Evolutionary conservation across 2,888 invertebrate species (phyloP).

Genomic region (Agrotis exclamationis): DNA sequence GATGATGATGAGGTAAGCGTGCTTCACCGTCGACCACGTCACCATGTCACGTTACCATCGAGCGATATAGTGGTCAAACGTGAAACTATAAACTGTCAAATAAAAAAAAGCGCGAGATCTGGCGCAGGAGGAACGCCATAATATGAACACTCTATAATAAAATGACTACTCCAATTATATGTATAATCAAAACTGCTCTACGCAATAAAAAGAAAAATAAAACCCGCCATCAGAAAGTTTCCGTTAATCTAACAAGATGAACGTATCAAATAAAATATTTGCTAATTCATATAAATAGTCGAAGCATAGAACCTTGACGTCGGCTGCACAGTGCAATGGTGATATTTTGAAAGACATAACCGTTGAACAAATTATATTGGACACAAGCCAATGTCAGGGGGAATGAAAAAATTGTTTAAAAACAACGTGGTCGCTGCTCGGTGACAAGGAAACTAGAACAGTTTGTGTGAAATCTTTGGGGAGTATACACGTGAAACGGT

Average conservation of each 20-base stretch:
- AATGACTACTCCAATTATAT: constrained; percentile 25
- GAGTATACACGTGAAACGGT: constrained; percentile 27
- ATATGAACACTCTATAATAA: neutral
- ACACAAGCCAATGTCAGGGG: constrained; percentile 76
- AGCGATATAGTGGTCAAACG: too few relatives aligned
- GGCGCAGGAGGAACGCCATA: neutral
- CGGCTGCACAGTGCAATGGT: constrained; percentile 78
- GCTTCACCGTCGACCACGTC: too few relatives aligned
- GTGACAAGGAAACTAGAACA: constrained; percentile 52
- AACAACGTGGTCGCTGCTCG: constrained; percentile 45
- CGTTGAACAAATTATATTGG: constrained; percentile 85
- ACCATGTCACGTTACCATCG: too few relatives aligned
- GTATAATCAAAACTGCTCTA: constrained; percentile 44
- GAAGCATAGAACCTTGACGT: constrained; percentile 76
- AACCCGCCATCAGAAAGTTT: constrained; percentile 24
- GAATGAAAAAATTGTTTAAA: constrained; percentile 63
- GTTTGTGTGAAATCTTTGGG: constrained; percentile 25
- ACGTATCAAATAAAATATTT: constrained; percentile 58
- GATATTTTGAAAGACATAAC: constrained; percentile 83
- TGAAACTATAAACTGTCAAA: too few relatives aligned
- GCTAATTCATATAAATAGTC: constrained; percentile 67
- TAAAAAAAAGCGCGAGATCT: too few relatives aligned
- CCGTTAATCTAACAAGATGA: constrained; percentile 51
- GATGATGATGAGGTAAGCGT: too few relatives aligned
- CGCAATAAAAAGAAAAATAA: constrained; percentile 35